phyloP scores from a whole-genome alignment of 2,888 invertebrate genomes.

The Andrena camellia region DNA sequence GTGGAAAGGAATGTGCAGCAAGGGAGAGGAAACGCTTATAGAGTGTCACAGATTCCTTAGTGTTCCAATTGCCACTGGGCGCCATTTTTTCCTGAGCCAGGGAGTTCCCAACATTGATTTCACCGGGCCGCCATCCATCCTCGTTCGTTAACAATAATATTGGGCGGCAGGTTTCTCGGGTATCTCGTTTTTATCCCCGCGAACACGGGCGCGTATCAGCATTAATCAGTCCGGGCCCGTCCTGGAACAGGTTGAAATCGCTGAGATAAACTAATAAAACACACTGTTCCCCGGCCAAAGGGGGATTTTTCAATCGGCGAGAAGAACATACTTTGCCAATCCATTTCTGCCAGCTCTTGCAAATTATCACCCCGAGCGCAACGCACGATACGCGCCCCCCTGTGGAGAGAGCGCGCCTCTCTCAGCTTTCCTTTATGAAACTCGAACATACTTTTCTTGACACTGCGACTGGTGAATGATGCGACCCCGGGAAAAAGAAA shows the following conservation, averaged over 20 bases:
- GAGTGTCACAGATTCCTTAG: not conserved
- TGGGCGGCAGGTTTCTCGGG: not conserved
- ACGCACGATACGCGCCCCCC: conserved; percentile 64
- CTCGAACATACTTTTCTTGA: conserved; percentile 68
- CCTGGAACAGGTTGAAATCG: conserved; percentile 43
- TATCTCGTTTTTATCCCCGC: conserved; percentile 22
- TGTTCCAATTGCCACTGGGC: not conserved
- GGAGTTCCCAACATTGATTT: not conserved
- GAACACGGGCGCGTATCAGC: conserved; percentile 22
- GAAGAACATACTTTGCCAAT: conserved; percentile 70
- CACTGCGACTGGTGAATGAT: conserved; percentile 52
- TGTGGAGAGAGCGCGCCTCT: conserved; percentile 53
- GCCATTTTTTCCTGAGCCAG: not conserved
- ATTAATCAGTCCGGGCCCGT: conserved; percentile 37
- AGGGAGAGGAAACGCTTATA: not conserved
- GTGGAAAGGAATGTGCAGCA: not conserved
- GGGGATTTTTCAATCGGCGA: conserved; percentile 66
- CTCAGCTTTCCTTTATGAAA: conserved; percentile 68
- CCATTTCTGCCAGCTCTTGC: conserved; percentile 71
- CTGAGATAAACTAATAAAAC: conserved; percentile 51
- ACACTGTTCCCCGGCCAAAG: conserved; percentile 31
- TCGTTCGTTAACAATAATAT: conserved; percentile 34
- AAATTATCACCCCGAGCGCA: conserved; percentile 70
- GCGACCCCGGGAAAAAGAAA: conserved; percentile 43
- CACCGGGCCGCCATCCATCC: not conserved